phyloP scores from a whole-genome alignment of 2,797 vertebrate species.

The Podargus strigoides region DNA sequence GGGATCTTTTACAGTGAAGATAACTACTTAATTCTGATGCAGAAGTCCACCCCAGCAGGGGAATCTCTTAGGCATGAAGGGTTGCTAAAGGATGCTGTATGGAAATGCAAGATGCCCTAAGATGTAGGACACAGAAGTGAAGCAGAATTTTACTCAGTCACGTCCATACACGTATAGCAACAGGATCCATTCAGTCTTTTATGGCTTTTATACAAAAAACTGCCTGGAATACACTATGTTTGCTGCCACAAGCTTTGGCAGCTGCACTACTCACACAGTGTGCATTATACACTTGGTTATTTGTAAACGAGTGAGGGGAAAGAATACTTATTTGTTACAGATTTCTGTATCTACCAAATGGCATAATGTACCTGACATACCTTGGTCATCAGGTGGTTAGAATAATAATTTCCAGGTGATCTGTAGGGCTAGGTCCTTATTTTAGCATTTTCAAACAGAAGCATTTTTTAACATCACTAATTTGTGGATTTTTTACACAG shows the following conservation, averaged over 20 bases:
- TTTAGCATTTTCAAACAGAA: not conserved
- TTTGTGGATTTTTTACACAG: not conserved
- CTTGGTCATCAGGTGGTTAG: not conserved
- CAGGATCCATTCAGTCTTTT: not conserved
- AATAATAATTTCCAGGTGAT: not conserved
- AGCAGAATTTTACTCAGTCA: not conserved
- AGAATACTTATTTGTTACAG: not conserved
- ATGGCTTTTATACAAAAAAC: not conserved
- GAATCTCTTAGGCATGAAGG: not conserved
- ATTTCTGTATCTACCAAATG: not conserved
- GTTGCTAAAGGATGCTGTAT: not conserved
- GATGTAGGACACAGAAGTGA: not conserved
- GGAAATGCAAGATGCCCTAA: not conserved
- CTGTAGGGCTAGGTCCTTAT: not conserved
- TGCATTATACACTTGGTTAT: not conserved
- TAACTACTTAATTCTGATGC: not conserved
- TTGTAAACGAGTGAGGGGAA: not conserved
- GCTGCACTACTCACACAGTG: fast-evolving
- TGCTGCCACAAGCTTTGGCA: not conserved
- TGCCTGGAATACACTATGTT: not conserved
- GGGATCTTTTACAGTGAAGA: not conserved
- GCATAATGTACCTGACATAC: not conserved
- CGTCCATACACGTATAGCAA: not conserved
- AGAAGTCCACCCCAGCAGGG: not conserved
- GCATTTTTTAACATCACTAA: not conserved